Conservation (phyloP, 2,888 invertebrate genomes). For the Mycalesis mineus region DNA sequence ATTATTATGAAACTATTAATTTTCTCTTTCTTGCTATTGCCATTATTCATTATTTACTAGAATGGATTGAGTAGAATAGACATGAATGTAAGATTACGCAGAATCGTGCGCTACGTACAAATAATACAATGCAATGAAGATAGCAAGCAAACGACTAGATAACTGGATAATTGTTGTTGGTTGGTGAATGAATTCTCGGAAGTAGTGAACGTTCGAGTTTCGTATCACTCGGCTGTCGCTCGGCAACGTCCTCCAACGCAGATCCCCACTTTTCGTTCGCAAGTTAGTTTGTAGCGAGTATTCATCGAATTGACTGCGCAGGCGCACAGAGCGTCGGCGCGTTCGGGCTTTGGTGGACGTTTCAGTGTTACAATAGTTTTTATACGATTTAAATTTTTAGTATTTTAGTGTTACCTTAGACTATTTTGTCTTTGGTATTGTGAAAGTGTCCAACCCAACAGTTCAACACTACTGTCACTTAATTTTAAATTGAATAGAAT, state of each 20-base stretch:
- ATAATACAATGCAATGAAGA: constrained; percentile 41
- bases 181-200: constrained; percentile 66
- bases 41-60: constrained; percentile 22
- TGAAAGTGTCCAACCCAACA: constrained; percentile 4
- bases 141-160: constrained; percentile 44
- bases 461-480: constrained; percentile 6
- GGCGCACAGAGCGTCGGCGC: constrained; percentile 1
- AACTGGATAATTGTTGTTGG: constrained; percentile 52
- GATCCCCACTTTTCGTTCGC: constrained; percentile 35
- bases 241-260: constrained; percentile 35
- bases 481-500: too few relatives aligned
- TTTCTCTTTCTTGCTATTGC: constrained; percentile 11
- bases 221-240: constrained; percentile 42
- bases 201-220: constrained; percentile 57
- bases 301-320: constrained; percentile 14
- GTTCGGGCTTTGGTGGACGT: constrained; percentile 12
- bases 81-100: constrained; percentile 32
- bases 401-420: neutral
- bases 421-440: constrained; percentile 19
- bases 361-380: neutral
- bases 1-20: neutral
- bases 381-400: neutral
- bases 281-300: constrained; percentile 3
- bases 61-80: constrained; percentile 26
- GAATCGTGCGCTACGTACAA: constrained; percentile 36